Percentiles rank a stretch among this genome's conserved stretches.
Conservation (phyloP, 2,113 vertebrate species). For the Eptesicus fuscus region DNA sequence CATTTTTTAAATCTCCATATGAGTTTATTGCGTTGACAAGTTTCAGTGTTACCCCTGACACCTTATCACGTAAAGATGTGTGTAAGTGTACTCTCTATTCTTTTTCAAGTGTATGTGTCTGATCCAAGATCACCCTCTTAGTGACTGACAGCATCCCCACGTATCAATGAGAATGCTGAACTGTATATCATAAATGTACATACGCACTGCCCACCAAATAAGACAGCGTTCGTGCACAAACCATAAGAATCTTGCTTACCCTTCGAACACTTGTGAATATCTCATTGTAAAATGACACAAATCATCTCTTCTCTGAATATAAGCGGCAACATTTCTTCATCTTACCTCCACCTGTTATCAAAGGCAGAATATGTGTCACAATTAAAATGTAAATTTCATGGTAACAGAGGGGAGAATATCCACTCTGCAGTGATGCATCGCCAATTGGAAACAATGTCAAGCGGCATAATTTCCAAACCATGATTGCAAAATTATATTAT, state of each 20-base stretch:
- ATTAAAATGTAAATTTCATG: constrained; percentile 58
- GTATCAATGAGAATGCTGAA: not conserved
- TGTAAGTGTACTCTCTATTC: not conserved
- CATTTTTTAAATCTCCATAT: not conserved
- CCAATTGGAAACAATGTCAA: constrained; percentile 13
- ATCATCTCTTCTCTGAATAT: not conserved
- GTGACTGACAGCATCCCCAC: not conserved
- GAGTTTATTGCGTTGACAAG: not conserved
- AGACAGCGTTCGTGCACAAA: not conserved
- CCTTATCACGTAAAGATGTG: not conserved
- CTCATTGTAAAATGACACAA: not conserved
- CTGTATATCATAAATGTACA: not conserved
- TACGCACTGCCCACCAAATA: not conserved
- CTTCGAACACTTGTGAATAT: not conserved
- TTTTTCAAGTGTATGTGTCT: not conserved
- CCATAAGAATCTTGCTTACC: not conserved
- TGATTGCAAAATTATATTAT: constrained; percentile 51
- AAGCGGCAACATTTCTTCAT: not conserved
- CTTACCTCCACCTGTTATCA: not conserved
- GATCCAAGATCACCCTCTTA: not conserved
- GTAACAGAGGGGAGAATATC: constrained; percentile 41
- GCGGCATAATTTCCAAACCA: constrained; percentile 27
- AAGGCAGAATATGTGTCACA: constrained; percentile 14
- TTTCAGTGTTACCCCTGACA: not conserved
- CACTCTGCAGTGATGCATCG: constrained; percentile 24